These are phyloP conservation scores for Hyles lineata DNA, from an alignment of 2,888 invertebrate species.

Conservation along the genomic window DNA sequence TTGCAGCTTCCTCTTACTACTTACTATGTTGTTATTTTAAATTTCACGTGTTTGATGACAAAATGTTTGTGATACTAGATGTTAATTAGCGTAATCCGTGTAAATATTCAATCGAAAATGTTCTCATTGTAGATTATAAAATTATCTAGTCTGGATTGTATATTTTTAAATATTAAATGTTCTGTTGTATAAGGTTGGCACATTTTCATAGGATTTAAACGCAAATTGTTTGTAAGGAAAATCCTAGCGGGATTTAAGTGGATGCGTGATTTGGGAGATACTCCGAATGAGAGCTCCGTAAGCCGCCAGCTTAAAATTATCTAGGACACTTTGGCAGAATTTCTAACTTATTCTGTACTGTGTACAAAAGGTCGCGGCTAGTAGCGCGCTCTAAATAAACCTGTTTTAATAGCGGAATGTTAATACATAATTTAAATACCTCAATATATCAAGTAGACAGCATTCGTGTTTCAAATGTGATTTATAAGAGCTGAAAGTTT, in stretches of 20 bases:
- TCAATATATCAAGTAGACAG: constrained; percentile 24
- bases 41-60: constrained; percentile 53
- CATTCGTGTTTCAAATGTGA: constrained; percentile 22
- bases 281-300: constrained; percentile 42
- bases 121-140: constrained; percentile 48
- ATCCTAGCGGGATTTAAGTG: constrained; percentile 44
- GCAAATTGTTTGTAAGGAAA: constrained; percentile 42
- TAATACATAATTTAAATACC: constrained; percentile 8
- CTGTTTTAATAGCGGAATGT: not conserved
- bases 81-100: constrained; percentile 63
- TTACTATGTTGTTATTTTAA: constrained; percentile 59
- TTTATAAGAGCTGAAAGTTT: not conserved
- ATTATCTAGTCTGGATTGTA: constrained; percentile 34
- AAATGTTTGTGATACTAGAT: constrained; percentile 79
- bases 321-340: constrained; percentile 42
- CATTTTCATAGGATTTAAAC: constrained; percentile 40
- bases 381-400: constrained; percentile 33
- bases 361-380: constrained; percentile 29
- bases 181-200: constrained; percentile 37
- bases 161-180: constrained; percentile 34
- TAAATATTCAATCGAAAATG: constrained; percentile 53
- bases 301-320: constrained; percentile 48
- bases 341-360: constrained; percentile 38
- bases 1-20: constrained; percentile 57
- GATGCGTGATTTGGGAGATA: constrained; percentile 45